phyloP scores from a whole-genome alignment of 2,113 vertebrate species.

The Rostratula benghalensis region DNA sequence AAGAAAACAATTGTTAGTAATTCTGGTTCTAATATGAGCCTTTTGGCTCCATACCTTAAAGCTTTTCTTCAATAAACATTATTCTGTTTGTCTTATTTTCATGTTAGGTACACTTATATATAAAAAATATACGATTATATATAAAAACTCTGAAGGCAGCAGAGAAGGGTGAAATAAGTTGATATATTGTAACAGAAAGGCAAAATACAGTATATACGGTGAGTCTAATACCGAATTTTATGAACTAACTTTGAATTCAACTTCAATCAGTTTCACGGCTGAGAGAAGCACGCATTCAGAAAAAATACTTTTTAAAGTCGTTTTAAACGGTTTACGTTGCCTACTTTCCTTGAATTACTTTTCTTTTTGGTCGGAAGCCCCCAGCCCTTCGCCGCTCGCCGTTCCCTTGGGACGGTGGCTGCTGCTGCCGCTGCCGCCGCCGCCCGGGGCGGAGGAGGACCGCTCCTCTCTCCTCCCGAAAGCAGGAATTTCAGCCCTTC shows the following conservation, averaged over 20 bases:
- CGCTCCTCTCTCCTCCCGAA: background rate
- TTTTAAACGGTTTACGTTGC: background rate
- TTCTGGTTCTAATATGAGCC: background rate
- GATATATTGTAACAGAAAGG: background rate
- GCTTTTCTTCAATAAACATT: background rate
- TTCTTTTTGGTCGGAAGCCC: background rate
- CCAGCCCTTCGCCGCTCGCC: background rate
- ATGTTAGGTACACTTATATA: background rate
- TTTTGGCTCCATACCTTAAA: background rate
- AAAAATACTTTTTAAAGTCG: background rate
- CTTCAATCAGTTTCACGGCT: background rate
- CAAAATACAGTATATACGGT: background rate
- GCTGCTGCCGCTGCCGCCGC: background rate
- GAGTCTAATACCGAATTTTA: background rate
- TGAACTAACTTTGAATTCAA: background rate
- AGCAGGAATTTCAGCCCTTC: background rate
- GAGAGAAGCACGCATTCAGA: accelerated
- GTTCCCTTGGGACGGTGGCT: background rate
- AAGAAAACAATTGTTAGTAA: background rate
- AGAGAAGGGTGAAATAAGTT: background rate
- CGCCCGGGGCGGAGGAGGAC: too few species aligned
- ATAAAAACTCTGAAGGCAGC: background rate
- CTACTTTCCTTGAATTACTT: background rate
- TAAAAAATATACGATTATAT: background rate
- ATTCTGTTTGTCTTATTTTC: background rate